Base-by-base conservation (phyloP, 2,888 invertebrate species). In the Cecidostiba fungosa region DNA sequence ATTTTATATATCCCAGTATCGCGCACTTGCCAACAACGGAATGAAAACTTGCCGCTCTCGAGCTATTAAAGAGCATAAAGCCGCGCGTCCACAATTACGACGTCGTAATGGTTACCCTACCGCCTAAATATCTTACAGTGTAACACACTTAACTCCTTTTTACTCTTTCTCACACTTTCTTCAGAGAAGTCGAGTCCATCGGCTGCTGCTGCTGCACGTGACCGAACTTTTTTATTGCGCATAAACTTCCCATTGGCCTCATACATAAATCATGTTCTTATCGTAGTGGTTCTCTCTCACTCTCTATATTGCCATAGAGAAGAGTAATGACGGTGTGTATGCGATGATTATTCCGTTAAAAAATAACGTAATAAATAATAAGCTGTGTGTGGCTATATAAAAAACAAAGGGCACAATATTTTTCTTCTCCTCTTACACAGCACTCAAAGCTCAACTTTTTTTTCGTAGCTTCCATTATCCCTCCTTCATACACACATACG, bases 211-310 rank as follows among this genome's bases (percentile, higher is more conserved):
- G 6, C 32, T 3, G 54, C 50, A 26, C 82, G 70, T 72, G 77
- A 76, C 43, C 66, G 26, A 83, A 83, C 47, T 84, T 78, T 84
- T 84, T 80, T 79, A 79, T 84, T 66, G 76, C 76, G 66, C 74
- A 62, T 80, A 76, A 76, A 79, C 79, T 74, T 84, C 12, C 62
- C 84, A 66, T 79, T 74, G 50, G 50, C 50, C 79, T 66, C 66
- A 70, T 39, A 54, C 76, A 76, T 84, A 80, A 84, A 84, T 84
- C 84, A 80, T 70, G 43, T 36, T 77, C 77, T 83, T 77, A 83
- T 77, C 83, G 72, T 23, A n/a, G 29, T 16, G 5, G 2, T 12
- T n/a, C 6, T 59, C 0, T 36, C 26, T 62, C 69, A 16, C 23
- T 0, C 19, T 39, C 29, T 73, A 62, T 26, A 50, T 69, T 50